Evolutionary conservation across 2,797 vertebrate species (phyloP).

Genomic region (Platyrinchus mystaceus): DNA sequence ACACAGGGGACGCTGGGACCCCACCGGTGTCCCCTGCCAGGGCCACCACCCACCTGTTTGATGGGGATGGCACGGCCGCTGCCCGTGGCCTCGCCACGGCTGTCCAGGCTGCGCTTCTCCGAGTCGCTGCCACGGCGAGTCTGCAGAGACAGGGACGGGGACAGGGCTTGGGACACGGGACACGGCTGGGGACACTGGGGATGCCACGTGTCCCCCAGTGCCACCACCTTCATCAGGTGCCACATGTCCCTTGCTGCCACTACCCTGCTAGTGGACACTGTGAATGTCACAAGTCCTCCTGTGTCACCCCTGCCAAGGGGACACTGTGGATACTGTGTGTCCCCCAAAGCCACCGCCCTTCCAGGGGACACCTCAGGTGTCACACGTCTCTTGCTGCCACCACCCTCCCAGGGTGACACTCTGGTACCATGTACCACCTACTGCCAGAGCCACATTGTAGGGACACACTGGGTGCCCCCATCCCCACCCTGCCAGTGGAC

Average conservation of each 20-base stretch:
- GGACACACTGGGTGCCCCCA: too few relatives aligned
- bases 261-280: not conserved
- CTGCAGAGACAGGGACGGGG: constrained; percentile 47
- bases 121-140: constrained; percentile 91
- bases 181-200: fast-evolving
- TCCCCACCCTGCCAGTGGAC: not conserved
- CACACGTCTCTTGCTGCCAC: not conserved
- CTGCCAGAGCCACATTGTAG: too few relatives aligned
- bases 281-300: fast-evolving
- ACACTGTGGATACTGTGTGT: too few relatives aligned
- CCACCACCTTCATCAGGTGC: too few relatives aligned
- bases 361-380: not conserved
- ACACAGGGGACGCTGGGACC: too few relatives aligned
- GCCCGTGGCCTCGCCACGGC: constrained; percentile 82
- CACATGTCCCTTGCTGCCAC: not conserved
- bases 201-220: fast-evolving
- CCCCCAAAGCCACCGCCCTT: too few relatives aligned
- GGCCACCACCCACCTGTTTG: constrained; percentile 82
- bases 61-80: constrained; percentile 83
- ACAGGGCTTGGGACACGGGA: fast-evolving
- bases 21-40: fast-evolving
- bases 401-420: not conserved
- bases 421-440: too few relatives aligned
- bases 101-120: constrained; percentile 86
- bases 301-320: not conserved